phyloP scores from a whole-genome alignment of 2,888 invertebrate genomes.

The Reticulitermes lucifugus region DNA sequence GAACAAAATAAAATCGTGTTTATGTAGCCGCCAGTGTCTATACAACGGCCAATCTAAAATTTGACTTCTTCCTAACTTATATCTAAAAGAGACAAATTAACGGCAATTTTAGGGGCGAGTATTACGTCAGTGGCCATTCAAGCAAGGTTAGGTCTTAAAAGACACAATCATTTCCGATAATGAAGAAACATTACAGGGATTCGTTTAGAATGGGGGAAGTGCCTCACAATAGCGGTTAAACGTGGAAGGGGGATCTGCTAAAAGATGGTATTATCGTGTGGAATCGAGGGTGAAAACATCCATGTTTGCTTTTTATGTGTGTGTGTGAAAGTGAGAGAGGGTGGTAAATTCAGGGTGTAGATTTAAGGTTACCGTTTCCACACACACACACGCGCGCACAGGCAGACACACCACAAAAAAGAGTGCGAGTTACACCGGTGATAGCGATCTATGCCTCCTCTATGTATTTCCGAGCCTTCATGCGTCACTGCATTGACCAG shows the following conservation, averaged over 20 bases:
- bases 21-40: too few species aligned
- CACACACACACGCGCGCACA: background rate
- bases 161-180: background rate
- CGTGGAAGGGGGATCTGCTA: background rate
- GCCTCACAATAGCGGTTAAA: too few species aligned
- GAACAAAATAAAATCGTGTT: too few species aligned
- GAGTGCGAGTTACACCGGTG: background rate
- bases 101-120: too few species aligned
- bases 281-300: background rate
- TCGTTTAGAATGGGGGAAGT: background rate
- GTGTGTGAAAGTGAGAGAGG: background rate
- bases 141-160: too few species aligned
- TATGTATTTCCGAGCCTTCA: background rate
- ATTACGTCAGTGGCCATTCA: too few species aligned
- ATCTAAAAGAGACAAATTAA: too few species aligned
- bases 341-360: constrained; percentile 10
- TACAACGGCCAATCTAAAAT: too few species aligned
- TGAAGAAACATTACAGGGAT: constrained; percentile 20
- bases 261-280: background rate
- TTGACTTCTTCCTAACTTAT: too few species aligned
- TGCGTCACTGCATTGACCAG: background rate
- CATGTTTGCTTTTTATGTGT: background rate
- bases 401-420: background rate
- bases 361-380: background rate
- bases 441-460: background rate